Conservation (phyloP, 1,140 invertebrate genomes). For the Neelides sp. region DNA sequence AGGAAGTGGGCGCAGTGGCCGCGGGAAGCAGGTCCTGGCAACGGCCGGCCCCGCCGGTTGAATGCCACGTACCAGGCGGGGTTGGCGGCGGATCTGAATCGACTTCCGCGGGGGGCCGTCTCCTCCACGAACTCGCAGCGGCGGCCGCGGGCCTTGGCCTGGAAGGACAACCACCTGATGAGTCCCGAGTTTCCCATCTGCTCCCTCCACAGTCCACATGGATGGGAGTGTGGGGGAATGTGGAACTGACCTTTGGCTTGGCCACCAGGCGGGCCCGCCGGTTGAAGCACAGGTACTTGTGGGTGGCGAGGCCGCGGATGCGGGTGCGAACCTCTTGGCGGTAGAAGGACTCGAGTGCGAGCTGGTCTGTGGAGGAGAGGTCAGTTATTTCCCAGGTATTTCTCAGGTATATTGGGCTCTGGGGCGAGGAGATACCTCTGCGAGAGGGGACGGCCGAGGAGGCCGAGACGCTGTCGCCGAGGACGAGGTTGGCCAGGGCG, state of each 20-base stretch:
- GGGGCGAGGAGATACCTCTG: no score
- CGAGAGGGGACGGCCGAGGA: no score
- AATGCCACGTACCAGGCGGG: constrained; percentile 18
- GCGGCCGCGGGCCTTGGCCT: constrained; percentile 13
- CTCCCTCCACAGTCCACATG: no score
- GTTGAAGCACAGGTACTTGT: constrained; percentile 18
- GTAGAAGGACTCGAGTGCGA: constrained; percentile 17
- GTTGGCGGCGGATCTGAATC: constrained; percentile 16
- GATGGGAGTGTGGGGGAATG: no score
- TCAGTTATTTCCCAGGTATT: background rate
- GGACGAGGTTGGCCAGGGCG: constrained; percentile 11
- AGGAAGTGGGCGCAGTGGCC: constrained; percentile 9
- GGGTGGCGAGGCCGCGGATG: constrained; percentile 10
- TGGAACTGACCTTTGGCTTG: constrained; percentile 13
- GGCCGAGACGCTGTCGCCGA: constrained; percentile 16
- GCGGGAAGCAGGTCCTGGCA: constrained; percentile 1
- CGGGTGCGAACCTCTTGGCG: constrained; percentile 11
- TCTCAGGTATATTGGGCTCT: no score
- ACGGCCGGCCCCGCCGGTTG: constrained; percentile 10
- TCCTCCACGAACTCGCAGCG: constrained; percentile 21
- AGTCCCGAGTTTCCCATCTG: no score
- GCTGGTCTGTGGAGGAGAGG: constrained; percentile 9
- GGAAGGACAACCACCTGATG: no score
- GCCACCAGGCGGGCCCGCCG: constrained; percentile 11
- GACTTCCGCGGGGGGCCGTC: background rate